Evolutionary conservation across 2,797 vertebrate species (phyloP), one percentile per base, ranked within the genome.

Genomic region (Cossypha niveicapilla): DNA sequence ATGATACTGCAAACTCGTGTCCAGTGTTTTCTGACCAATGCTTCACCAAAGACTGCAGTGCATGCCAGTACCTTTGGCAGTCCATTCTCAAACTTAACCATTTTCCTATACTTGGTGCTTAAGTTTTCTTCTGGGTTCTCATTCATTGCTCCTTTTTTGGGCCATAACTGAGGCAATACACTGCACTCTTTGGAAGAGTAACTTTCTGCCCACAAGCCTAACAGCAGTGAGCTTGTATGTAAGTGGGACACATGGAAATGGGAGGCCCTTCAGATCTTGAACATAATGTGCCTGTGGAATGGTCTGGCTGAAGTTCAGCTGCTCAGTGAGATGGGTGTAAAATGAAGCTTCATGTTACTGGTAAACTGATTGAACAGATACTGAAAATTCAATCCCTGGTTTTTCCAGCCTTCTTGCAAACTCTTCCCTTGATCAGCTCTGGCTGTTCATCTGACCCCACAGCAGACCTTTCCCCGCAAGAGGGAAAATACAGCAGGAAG

Each of bases 31-130:
- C 87, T 91, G 88, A 94, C 77, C 62, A 94, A 25, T 85, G 62
- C 65, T 94, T 80, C 86, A 86, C 75, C 54, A 85, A 96, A 91
- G 74, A n/a, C 51, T 88, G 85, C 60, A 82, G 39, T 8, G 17
- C 57, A 77, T 21, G 11, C 10, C 48, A 27, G 8, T 19, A 48
- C 8, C 12, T 92, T 86, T 86, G 75, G 73, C 75, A 86, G 50
- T 47, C 84, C 88, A 16, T 94, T 95, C 96, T 86, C 73, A 95
- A 96, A 84, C 75, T 58, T 93, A 83, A 78, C 47, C 94, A 68
- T 94, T 95, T 95, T 90, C 56, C 54, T 72, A 28, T 42, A 79
- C 22, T 13, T 66, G 39, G 57, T 54, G 35, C 35, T 89, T 83
- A 79, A 89, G 51, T 51, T 91, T 84, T 88, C 37, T 90, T 70